Evolutionary conservation across 1,140 invertebrate genomes (phyloP).

Genomic region (Leucophenga varia): DNA sequence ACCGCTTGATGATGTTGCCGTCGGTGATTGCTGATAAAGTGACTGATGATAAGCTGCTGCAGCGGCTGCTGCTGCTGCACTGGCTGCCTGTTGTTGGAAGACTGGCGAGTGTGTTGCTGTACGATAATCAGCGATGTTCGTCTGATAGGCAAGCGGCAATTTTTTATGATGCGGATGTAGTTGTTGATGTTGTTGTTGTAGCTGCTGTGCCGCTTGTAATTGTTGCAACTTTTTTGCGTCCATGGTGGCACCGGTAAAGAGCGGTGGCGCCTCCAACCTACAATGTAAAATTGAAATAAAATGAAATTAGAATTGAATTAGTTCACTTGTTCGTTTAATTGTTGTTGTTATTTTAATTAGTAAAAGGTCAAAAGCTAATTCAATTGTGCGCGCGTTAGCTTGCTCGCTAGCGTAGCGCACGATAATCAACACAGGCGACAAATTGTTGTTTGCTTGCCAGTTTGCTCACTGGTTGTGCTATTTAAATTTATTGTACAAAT

Average conservation of each 20-base stretch:
- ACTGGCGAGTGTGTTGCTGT: constrained; percentile 41
- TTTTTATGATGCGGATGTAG: constrained; percentile 53
- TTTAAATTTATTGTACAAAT: too few relatives aligned
- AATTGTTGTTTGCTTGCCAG: too few relatives aligned
- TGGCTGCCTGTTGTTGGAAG: constrained; percentile 20
- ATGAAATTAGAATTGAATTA: too few relatives aligned
- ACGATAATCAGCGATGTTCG: constrained; percentile 45
- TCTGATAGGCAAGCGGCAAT: constrained; percentile 53
- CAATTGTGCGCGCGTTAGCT: constrained; percentile 17
- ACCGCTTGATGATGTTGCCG: constrained; percentile 39
- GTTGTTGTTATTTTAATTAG: constrained; percentile 24
- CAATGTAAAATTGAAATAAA: constrained; percentile 41
- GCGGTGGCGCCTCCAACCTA: constrained; percentile 70
- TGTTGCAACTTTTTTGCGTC: constrained; percentile 67
- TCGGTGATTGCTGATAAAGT: constrained; percentile 46
- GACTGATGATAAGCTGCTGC: constrained; percentile 41
- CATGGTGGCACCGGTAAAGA: constrained; percentile 66
- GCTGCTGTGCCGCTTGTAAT: constrained; percentile 32
- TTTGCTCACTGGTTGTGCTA: too few relatives aligned
- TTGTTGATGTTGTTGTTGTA: constrained; percentile 33
- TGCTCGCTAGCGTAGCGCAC: constrained; percentile 8
- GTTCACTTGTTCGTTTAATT: constrained; percentile 7
- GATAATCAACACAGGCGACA: not conserved
- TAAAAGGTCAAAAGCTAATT: constrained; percentile 26
- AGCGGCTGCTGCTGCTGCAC: constrained; percentile 15